A percentile compares a stretch with the other conserved stretches of the same genome.
Evolutionary conservation across 2,797 vertebrate species (phyloP).

Genomic region (Dipus sagitta): DNA sequence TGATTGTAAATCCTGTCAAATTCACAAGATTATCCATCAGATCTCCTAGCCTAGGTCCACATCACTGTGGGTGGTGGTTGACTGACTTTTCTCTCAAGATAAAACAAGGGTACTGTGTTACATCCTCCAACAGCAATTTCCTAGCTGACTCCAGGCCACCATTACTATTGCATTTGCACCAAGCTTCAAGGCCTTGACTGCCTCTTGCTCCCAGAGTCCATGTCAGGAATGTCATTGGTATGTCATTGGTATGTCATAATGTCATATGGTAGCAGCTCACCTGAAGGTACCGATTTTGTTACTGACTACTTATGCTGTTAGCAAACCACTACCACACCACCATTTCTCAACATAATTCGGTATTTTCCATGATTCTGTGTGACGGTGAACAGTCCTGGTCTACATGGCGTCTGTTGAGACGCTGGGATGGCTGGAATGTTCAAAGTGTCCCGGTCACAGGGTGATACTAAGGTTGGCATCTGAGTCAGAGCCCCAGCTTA

Average conservation of each 20-base stretch:
- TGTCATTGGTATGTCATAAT: too few species aligned
- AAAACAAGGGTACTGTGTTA: neutral
- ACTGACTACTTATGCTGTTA: neutral
- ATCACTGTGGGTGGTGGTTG: neutral
- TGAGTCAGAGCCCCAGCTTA: neutral
- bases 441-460: neutral
- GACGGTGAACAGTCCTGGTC: neutral
- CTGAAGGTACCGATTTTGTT: neutral
- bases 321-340: constrained; percentile 25
- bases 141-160: neutral
- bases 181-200: neutral
- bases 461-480: neutral
- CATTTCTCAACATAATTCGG: constrained; percentile 6
- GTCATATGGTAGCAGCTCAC: neutral
- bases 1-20: neutral
- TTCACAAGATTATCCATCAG: neutral
- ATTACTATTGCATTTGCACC: neutral
- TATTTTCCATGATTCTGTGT: constrained; percentile 5
- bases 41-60: too few species aligned
- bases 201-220: neutral
- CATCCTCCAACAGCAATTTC: neutral
- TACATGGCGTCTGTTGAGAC: neutral
- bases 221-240: neutral
- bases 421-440: neutral
- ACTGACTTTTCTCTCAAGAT: neutral